phyloP scores from a whole-genome alignment of 1,140 invertebrate species.

The Phenacoccus solenopsis region DNA sequence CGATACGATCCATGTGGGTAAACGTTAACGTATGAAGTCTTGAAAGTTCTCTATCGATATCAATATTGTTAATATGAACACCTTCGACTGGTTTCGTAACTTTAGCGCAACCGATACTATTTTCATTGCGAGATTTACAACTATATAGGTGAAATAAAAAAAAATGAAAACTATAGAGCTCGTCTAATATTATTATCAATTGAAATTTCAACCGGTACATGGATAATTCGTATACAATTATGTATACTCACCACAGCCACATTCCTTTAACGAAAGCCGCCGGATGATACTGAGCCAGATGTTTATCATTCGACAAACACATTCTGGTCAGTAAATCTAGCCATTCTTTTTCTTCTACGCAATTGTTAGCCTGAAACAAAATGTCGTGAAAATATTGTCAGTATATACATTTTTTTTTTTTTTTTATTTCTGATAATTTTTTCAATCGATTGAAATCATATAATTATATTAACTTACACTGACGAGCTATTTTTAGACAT shows the following conservation, averaged over 20 bases:
- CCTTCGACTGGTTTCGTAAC: constrained; percentile 49
- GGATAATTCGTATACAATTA: too few relatives aligned
- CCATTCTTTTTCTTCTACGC: constrained; percentile 88
- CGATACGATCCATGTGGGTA: constrained; percentile 55
- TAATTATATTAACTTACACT: background rate
- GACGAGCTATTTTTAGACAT: too few relatives aligned
- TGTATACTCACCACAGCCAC: constrained; percentile 64
- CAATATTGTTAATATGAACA: constrained; percentile 40
- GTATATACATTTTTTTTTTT: too few relatives aligned
- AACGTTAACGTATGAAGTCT: constrained; percentile 72
- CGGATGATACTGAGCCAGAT: constrained; percentile 62
- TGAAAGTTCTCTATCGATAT: constrained; percentile 74
- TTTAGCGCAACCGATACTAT: constrained; percentile 46
- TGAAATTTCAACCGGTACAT: too few relatives aligned
- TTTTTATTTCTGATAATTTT: too few relatives aligned
- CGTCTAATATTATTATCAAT: background rate
- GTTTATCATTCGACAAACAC: constrained; percentile 62
- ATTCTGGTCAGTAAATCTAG: constrained; percentile 74
- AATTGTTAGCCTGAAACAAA: constrained; percentile 72
- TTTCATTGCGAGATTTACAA: constrained; percentile 42
- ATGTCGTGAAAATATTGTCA: background rate
- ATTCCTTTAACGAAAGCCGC: constrained; percentile 66
- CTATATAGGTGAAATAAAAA: constrained; percentile 32
- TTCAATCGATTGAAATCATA: too few relatives aligned
- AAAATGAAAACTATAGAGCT: constrained; percentile 8